Percentiles rank a stretch among this genome's conserved stretches.
Evolutionary conservation across 2,888 invertebrate genomes (phyloP).

Genomic region (Charanyca ferruginea): DNA sequence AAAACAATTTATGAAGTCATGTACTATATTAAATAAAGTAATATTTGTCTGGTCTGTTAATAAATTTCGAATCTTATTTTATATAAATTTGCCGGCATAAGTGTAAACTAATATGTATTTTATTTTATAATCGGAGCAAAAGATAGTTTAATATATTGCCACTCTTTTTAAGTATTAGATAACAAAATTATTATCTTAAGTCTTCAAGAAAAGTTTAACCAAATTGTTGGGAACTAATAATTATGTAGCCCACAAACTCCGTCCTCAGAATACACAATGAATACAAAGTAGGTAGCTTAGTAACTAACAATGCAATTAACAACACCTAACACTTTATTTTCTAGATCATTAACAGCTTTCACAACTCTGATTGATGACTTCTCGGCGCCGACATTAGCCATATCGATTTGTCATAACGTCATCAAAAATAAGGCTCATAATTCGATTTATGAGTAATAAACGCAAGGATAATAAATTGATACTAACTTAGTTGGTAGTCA

Average conservation of each 20-base stretch:
- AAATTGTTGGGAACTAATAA: background rate
- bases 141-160: too few relatives aligned
- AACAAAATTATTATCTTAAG: too few relatives aligned
- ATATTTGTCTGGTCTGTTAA: too few relatives aligned
- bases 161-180: too few relatives aligned
- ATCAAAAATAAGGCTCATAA: background rate
- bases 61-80: too few relatives aligned
- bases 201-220: too few relatives aligned
- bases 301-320: slow-evolving; percentile 22
- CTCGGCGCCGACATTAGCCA: slow-evolving; percentile 4
- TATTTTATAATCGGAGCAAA: too few relatives aligned
- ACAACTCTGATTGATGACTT: slow-evolving; percentile 30
- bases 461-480: background rate
- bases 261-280: too few relatives aligned
- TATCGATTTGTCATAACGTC: slow-evolving; percentile 14
- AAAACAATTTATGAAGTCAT: too few relatives aligned
- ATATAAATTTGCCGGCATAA: too few relatives aligned
- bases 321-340: background rate
- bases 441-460: slow-evolving; percentile 1
- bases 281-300: background rate
- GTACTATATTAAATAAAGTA: too few relatives aligned
- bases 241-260: background rate
- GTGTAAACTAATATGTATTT: too few relatives aligned
- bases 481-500: background rate
- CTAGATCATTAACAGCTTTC: slow-evolving; percentile 12